phyloP scores from a whole-genome alignment of 92 coral and sea anemone genomes.

The Zoanthus solanderi region DNA sequence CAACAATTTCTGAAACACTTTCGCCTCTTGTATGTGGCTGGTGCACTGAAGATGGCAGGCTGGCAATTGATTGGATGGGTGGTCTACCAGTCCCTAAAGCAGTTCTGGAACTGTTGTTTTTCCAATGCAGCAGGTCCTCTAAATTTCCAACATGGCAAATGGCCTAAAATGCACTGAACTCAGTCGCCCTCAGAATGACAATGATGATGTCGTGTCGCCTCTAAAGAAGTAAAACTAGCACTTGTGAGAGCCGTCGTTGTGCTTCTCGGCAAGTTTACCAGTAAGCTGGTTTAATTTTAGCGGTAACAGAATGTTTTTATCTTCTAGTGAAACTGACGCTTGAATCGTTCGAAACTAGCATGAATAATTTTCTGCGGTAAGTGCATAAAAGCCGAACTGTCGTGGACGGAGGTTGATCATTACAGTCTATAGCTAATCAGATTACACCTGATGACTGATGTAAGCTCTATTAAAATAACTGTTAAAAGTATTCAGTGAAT shows the following conservation, averaged over 20 bases:
- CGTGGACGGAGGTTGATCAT: neutral
- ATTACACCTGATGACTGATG: constrained; percentile 11
- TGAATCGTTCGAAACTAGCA: constrained; percentile 34
- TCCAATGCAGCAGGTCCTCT: neutral
- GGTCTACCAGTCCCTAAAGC: neutral
- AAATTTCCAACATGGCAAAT: neutral
- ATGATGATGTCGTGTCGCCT: neutral
- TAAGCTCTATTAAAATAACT: constrained; percentile 21
- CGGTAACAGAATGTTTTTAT: constrained; percentile 40
- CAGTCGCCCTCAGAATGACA: neutral
- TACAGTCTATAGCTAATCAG: neutral
- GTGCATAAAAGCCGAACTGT: constrained; percentile 3
- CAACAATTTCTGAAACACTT: neutral
- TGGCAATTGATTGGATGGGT: neutral
- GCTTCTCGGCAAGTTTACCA: constrained; percentile 6
- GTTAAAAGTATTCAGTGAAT: constrained; percentile 33
- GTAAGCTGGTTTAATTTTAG: constrained; percentile 32
- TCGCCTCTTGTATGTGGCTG: neutral
- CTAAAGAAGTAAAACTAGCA: neutral
- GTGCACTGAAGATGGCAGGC: constrained; percentile 3
- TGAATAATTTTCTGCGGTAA: neutral
- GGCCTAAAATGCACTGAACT: neutral
- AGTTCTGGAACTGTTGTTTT: neutral
- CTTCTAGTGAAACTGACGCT: constrained; percentile 44
- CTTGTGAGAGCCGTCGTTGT: neutral